These are phyloP conservation scores for Chironomus riparius DNA, from an alignment of 2,888 invertebrate genomes.

Conservation along the genomic window DNA sequence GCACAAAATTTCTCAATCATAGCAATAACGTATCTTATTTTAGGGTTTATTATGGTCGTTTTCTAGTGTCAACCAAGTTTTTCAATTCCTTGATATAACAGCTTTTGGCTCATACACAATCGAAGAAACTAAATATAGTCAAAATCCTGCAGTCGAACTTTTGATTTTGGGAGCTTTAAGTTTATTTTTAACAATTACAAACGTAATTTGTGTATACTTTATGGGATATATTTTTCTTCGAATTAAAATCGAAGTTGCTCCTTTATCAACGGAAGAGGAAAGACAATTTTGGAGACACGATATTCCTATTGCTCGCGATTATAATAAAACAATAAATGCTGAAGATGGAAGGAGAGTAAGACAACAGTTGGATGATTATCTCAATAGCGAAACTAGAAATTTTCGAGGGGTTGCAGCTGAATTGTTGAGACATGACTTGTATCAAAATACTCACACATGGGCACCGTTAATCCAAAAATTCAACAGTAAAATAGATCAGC, in stretches of 20 bases:
- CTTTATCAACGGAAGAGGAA: slow-evolving; percentile 44
- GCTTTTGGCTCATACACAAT: slow-evolving; percentile 40
- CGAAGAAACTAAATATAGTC: slow-evolving; percentile 46
- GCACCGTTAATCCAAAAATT: background rate
- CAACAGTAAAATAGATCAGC: background rate
- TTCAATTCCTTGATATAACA: slow-evolving; percentile 39
- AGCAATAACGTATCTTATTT: too few species aligned
- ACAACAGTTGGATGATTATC: slow-evolving; percentile 37
- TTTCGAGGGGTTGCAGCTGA: slow-evolving; percentile 18
- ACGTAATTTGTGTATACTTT: slow-evolving; percentile 62
- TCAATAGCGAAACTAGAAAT: slow-evolving; percentile 27
- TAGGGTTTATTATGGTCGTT: slow-evolving; percentile 48
- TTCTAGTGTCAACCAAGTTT: slow-evolving; percentile 37
- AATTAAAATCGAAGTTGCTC: slow-evolving; percentile 52
- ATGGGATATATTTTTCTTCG: slow-evolving; percentile 59
- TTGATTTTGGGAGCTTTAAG: slow-evolving; percentile 57
- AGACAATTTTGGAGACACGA: slow-evolving; percentile 55
- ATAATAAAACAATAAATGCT: slow-evolving; percentile 44
- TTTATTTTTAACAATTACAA: slow-evolving; percentile 60
- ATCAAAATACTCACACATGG: slow-evolving; percentile 2
- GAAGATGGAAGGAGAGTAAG: slow-evolving; percentile 36
- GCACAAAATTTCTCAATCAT: too few species aligned
- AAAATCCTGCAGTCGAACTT: slow-evolving; percentile 52
- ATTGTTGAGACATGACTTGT: background rate
- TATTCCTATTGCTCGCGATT: slow-evolving; percentile 50